phyloP scores from a whole-genome alignment of 2,797 vertebrate genomes.

The Merluccius polli region DNA sequence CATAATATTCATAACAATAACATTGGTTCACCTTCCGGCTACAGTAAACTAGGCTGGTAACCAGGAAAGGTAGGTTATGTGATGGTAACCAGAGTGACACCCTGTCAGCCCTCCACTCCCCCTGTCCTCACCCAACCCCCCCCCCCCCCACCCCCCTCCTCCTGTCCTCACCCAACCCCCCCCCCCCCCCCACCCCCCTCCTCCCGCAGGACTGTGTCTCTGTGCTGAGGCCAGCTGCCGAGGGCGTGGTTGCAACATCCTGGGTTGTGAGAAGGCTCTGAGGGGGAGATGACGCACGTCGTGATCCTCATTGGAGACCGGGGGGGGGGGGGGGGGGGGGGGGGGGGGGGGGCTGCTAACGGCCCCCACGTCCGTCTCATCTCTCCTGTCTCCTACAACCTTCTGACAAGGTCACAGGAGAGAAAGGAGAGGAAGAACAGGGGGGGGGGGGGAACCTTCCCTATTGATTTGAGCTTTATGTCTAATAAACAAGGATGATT shows the following conservation, averaged over 20 bases:
- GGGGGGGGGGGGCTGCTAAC: not conserved
- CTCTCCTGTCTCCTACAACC: not conserved
- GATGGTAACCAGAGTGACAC: not conserved
- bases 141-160: not conserved
- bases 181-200: not conserved
- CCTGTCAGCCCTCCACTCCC: not conserved
- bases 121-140: not conserved
- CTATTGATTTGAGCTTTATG: not conserved
- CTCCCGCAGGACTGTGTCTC: not conserved
- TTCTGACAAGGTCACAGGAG: not conserved
- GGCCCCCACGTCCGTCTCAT: not conserved
- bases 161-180: not conserved
- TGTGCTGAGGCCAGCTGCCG: conserved; percentile 2
- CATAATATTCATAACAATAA: too few relatives aligned
- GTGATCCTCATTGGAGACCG: not conserved
- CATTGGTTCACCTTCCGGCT: not conserved
- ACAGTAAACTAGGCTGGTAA: not conserved
- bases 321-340: not conserved
- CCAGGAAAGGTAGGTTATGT: not conserved
- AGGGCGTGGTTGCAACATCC: not conserved
- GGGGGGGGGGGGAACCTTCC: not conserved
- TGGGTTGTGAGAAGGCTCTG: not conserved
- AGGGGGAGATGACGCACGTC: not conserved
- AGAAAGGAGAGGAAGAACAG: not conserved
- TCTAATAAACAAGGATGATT: not conserved